Percentiles rank a stretch among this genome's conserved stretches.
Evolutionary conservation across 2,113 vertebrate genomes (phyloP).

Genomic region (Scatophagus argus): DNA sequence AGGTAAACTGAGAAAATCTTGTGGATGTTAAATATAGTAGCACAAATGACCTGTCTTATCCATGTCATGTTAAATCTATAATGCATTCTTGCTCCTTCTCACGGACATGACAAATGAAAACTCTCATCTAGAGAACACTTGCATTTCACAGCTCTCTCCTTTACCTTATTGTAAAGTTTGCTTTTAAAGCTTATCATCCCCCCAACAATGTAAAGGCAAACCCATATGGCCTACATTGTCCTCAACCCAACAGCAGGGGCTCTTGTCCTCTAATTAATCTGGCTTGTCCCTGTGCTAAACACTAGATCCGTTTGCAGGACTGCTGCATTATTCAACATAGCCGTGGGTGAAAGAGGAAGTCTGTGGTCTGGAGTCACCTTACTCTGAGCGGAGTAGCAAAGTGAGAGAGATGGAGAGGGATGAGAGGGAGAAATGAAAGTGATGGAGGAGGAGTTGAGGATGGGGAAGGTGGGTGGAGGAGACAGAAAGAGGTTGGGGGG

Average conservation of each 20-base stretch:
- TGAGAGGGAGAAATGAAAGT: constrained; percentile 45
- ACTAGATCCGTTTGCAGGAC: constrained; percentile 78
- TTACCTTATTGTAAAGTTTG: constrained; percentile 1
- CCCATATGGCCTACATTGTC: constrained; percentile 27
- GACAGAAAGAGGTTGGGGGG: constrained; percentile 2
- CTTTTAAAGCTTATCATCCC: constrained; percentile 43
- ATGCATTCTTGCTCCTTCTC: constrained; percentile 22
- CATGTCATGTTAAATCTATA: constrained; percentile 34
- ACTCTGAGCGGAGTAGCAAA: constrained; percentile 44
- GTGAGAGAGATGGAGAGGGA: constrained; percentile 33
- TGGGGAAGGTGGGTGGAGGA: not conserved
- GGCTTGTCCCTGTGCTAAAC: constrained; percentile 76
- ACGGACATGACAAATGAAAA: constrained; percentile 28
- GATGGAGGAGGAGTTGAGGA: constrained; percentile 39
- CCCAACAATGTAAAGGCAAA: constrained; percentile 9
- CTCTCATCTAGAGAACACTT: constrained; percentile 15
- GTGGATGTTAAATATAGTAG: constrained; percentile 35
- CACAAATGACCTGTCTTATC: constrained; percentile 44
- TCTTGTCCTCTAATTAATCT: constrained; percentile 83
- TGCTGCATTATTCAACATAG: constrained; percentile 82
- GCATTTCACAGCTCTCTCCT: not conserved
- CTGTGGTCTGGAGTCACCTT: constrained; percentile 76
- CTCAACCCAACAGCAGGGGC: constrained; percentile 50
- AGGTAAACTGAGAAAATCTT: constrained; percentile 52
- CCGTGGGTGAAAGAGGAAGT: constrained; percentile 70